These are phyloP conservation scores for Phaethon lepturus DNA, from an alignment of 2,113 vertebrate species.

Conservation along the genomic window DNA sequence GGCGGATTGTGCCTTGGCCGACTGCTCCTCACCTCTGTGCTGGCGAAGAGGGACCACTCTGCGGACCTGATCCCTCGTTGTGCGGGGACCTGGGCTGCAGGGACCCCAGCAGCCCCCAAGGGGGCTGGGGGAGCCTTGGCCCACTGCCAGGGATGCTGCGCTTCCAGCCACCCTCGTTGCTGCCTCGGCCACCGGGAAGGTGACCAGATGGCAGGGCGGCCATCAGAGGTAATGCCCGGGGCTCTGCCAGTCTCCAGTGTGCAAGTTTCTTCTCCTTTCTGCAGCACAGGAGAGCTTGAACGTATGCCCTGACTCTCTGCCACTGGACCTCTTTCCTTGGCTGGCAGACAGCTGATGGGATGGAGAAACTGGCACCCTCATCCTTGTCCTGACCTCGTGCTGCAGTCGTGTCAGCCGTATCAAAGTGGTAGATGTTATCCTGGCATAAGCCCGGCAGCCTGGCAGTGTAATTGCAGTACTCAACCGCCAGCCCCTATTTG, in stretches of 20 bases:
- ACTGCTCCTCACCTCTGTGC: not conserved
- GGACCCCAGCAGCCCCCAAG: not conserved
- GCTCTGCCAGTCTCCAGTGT: not conserved
- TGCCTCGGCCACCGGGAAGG: accelerated
- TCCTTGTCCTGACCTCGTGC: not conserved
- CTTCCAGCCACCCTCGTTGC: not conserved
- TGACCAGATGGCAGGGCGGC: not conserved
- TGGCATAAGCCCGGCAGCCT: not conserved
- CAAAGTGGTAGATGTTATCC: not conserved
- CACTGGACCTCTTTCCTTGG: not conserved
- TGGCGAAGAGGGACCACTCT: not conserved
- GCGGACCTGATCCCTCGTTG: accelerated
- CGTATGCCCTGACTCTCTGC: too few relatives aligned
- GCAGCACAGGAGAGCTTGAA: not conserved
- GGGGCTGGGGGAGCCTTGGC: accelerated
- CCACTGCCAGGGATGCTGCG: not conserved
- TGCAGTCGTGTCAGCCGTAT: accelerated
- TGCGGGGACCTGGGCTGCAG: not conserved
- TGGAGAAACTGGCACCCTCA: accelerated
- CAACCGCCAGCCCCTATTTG: not conserved
- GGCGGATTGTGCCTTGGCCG: not conserved
- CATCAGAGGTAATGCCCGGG: not conserved
- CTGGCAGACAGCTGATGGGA: not conserved
- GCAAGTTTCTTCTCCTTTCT: not conserved
- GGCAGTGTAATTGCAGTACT: not conserved